A percentile compares a stretch with the other conserved stretches of the same genome.
These are phyloP conservation scores for Parapsyche elsis DNA, from an alignment of 1,140 invertebrate species.

Conservation along the genomic window DNA sequence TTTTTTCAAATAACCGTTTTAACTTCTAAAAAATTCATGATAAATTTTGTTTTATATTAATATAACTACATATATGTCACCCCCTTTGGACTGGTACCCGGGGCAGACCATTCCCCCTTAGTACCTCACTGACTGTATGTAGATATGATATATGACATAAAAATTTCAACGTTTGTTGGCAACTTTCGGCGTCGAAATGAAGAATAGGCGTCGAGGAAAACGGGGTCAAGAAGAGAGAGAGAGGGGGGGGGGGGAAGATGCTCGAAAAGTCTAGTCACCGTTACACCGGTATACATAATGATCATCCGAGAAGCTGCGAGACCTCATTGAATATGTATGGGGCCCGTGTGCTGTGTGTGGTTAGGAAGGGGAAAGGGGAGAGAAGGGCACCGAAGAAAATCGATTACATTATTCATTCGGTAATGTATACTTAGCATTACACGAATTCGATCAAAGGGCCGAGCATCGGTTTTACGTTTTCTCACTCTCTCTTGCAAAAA, in stretches of 20 bases:
- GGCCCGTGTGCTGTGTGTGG: not conserved
- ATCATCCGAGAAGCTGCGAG: not conserved
- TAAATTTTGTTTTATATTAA: too few species aligned
- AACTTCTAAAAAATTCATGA: too few species aligned
- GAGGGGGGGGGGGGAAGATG: too few species aligned
- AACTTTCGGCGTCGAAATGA: not conserved
- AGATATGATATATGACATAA: too few species aligned
- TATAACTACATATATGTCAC: too few species aligned
- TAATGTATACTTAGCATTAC: constrained; percentile 12
- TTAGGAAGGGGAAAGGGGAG: not conserved
- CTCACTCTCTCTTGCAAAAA: not conserved
- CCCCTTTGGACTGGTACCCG: too few species aligned
- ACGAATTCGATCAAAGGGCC: not conserved
- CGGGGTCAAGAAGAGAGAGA: constrained; percentile 23
- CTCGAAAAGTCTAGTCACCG: not conserved
- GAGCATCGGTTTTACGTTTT: constrained; percentile 11
- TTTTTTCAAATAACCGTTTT: too few species aligned
- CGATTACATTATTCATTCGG: constrained; percentile 27
- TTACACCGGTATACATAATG: constrained; percentile 22
- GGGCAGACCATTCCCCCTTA: too few species aligned
- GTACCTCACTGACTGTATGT: too few species aligned
- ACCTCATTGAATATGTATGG: constrained; percentile 26
- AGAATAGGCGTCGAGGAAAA: not conserved
- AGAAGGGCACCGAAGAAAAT: not conserved
- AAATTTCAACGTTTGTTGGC: too few species aligned